A percentile compares a stretch with the other conserved stretches of the same genome.
phyloP scores from a whole-genome alignment of 2,888 invertebrate species.

The Macaria notata region DNA sequence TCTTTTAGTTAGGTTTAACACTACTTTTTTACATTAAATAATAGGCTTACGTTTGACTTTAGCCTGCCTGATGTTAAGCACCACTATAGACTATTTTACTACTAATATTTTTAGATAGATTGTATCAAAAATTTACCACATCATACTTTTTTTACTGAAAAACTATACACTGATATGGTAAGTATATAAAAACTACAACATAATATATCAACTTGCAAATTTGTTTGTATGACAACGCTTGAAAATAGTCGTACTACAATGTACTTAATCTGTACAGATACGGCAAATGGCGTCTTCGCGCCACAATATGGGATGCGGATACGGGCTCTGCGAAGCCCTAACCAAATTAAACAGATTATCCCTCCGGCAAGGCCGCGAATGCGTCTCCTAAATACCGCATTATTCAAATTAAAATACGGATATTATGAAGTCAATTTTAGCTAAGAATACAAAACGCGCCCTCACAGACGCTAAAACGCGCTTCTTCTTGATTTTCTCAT shows the following conservation, averaged over 20 bases:
- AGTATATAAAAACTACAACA: too few relatives aligned
- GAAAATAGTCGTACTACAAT: not conserved
- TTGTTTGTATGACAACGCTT: too few relatives aligned
- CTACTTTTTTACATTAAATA: too few relatives aligned
- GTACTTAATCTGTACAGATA: conserved; percentile 33
- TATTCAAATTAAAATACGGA: conserved; percentile 59
- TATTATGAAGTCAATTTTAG: conserved; percentile 52
- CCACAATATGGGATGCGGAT: conserved; percentile 33
- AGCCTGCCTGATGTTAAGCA: too few relatives aligned
- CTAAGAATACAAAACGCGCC: conserved; percentile 41
- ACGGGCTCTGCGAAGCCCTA: conserved; percentile 37
- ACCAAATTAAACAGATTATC: conserved; percentile 53
- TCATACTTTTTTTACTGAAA: too few relatives aligned
- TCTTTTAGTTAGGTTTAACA: too few relatives aligned
- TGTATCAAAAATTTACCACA: too few relatives aligned
- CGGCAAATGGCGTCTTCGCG: conserved; percentile 25
- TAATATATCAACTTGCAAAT: too few relatives aligned
- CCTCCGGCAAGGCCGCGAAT: conserved; percentile 36
- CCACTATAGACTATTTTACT: too few relatives aligned
- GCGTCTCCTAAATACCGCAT: conserved; percentile 47
- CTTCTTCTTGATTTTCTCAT: conserved; percentile 40
- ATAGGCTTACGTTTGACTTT: too few relatives aligned
- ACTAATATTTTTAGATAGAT: too few relatives aligned
- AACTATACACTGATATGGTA: too few relatives aligned
- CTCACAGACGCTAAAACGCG: conserved; percentile 30